Base-by-base conservation (phyloP, 2,888 invertebrate species). In the Ophraella communa region DNA sequence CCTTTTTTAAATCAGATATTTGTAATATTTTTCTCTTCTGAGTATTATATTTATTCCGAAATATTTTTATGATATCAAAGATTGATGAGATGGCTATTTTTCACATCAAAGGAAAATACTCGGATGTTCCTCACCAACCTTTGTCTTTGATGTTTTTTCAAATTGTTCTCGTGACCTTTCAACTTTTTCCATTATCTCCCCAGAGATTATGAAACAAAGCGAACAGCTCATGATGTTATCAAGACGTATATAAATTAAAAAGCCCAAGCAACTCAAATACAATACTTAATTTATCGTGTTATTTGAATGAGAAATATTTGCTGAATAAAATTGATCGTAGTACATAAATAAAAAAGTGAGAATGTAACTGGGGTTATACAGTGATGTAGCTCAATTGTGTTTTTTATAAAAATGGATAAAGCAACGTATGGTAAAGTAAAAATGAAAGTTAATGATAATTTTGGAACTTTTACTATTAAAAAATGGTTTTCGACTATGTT, bases 81-180 rank as follows among this genome's bases (percentile, higher is more conserved):
- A 51, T 51, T 51, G 24, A 51, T 51, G 49, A 27, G 17, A 51
- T 30, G n/a, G 49, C 49, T 27, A 51, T 51, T 51, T 27, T 10
- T 51, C 49, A 51, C 49, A 17, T 51, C 49, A 51, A 51, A 51
- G 27, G 17, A 27, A 17, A 24, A 24, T 27, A 51, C 49, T 51
- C 27, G 49, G 49, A 51, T 51, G 27, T 51, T 51, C 11, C 49
- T 24, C 17, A 27, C 14, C 49, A 24, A 51, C 27, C 49, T 51
- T 51, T 51, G 49, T 51, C 49, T 51, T 51, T 51, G 49, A 51
- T 51, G 49, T 51, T 51, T 51, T 51, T 51, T 51, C 27, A 27
- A 51, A 51, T 51, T 51, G 49, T 51, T 51, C 24, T 51, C 23
- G 49, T 27, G 49, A 24, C 49, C 49, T 27, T 24, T 51, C 27